phyloP scores from a whole-genome alignment of 2,113 vertebrate genomes.

The Perccottus glenii region DNA sequence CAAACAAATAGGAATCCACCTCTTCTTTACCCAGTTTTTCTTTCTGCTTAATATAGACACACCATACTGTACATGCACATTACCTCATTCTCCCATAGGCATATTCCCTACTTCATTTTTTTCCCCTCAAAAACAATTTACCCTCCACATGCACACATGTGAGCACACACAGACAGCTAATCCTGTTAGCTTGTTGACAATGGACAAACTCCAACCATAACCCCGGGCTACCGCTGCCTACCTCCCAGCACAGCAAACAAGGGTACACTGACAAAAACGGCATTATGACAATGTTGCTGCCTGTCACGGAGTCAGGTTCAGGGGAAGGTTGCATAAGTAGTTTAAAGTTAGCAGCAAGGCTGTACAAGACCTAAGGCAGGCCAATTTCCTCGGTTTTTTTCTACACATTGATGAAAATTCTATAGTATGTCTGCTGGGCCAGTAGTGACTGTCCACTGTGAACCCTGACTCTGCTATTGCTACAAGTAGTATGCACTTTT shows the following conservation, averaged over 20 bases:
- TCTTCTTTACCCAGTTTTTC: constrained; percentile 60
- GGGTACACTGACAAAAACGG: constrained; percentile 68
- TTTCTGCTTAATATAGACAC: constrained; percentile 42
- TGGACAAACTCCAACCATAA: constrained; percentile 51
- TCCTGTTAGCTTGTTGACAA: constrained; percentile 52
- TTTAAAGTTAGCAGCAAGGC: constrained; percentile 84
- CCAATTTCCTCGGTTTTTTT: no score
- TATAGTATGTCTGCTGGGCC: no score
- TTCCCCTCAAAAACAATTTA: constrained; percentile 28
- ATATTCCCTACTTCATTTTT: constrained; percentile 40
- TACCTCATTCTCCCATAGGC: constrained; percentile 43
- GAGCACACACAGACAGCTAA: constrained; percentile 38
- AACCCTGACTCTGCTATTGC: no score
- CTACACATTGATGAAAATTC: no score
- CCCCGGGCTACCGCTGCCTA: constrained; percentile 36
- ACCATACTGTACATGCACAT: constrained; percentile 29
- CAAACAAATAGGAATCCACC: constrained; percentile 74
- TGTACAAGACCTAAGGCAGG: constrained; percentile 33
- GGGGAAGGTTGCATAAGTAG: constrained; percentile 86
- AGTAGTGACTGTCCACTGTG: no score
- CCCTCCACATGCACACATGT: constrained; percentile 19
- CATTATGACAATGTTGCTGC: constrained; percentile 88
- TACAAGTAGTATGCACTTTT: no score
- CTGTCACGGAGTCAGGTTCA: constrained; percentile 86
- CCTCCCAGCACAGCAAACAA: constrained; percentile 42